Base-by-base conservation (phyloP, 2,113 vertebrate genomes). In the Leptobrachium leishanense region DNA sequence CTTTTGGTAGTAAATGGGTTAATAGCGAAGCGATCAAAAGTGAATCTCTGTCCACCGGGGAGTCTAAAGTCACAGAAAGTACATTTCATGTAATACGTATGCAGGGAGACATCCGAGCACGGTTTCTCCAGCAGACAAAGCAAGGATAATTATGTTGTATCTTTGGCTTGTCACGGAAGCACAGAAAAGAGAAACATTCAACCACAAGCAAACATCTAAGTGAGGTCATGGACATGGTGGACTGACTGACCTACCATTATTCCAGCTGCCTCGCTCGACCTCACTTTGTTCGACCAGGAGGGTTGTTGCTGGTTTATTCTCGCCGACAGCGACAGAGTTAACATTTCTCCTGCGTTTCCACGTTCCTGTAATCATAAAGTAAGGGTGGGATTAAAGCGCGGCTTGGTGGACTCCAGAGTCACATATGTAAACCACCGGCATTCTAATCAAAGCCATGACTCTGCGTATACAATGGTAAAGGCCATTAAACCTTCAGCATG, bases 361-460 rank as follows among this genome's bases (percentile, higher is more conserved):
- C 44, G 68, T 71, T 63, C 70, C 68, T 43, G 43, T 55, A 68
- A 55, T 43, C 8, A 57, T 71, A 71, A 50, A 62, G 64, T 50
- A 71, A 71, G 55, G 63, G 43, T 54, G 69, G 55, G 44, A 68
- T 76, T 76, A 66, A 76, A 43, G 64, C 44, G 40, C 12, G 41
- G 57, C 41, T 57, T 78, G 68, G 70, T 57, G 10, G 67, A 70
- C 76, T 77, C 76, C 67, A 70, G 76, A 63, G 44, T 77, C 75
- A 43, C 75, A 77, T 77, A 55, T 77, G 76, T 62, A 65, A 70
- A 46, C 41, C 68, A 43, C 41, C 46, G 55, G 57, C 76, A 71
- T 64, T 50, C 31, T 53, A 78, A 78, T 78, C 76, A 78, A 78
- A 71, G 57, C 42, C 31, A 70, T 71, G 54, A 50, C 69, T 71